Evolutionary conservation across 2,113 vertebrate species (phyloP).

Genomic region (Hyaena hyaena): DNA sequence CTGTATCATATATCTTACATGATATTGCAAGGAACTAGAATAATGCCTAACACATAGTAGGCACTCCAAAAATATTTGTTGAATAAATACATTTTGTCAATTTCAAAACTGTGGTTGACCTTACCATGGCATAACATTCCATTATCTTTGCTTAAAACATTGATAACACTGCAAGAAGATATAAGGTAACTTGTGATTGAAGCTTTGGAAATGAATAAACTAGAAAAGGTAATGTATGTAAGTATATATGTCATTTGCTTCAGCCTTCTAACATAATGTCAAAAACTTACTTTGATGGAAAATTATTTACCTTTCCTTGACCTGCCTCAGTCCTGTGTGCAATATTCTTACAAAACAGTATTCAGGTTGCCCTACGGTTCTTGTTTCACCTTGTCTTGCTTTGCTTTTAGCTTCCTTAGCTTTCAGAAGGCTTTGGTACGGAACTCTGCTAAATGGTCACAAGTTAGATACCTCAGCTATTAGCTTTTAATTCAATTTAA

Average conservation of each 20-base stretch:
- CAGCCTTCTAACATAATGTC: slow-evolving; percentile 26
- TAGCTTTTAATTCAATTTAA: not conserved
- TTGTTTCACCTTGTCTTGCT: not conserved
- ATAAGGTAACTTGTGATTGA: not conserved
- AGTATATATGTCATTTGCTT: not conserved
- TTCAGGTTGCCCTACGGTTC: not conserved
- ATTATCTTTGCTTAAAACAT: not conserved
- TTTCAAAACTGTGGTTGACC: not conserved
- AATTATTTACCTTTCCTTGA: not conserved
- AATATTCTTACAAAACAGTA: not conserved
- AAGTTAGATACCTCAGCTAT: not conserved
- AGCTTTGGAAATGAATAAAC: not conserved
- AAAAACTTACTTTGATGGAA: slow-evolving; percentile 38
- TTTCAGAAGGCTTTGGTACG: not conserved
- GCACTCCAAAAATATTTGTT: not conserved
- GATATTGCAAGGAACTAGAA: not conserved
- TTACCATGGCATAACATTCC: not conserved
- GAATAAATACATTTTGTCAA: not conserved
- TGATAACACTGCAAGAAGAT: not conserved
- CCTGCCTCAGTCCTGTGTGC: not conserved
- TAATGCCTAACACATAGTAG: not conserved
- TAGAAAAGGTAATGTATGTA: not conserved
- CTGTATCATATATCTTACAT: not conserved
- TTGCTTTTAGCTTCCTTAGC: not conserved
- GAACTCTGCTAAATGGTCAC: not conserved